phyloP scores from a whole-genome alignment of 2,113 vertebrate species.

The Entomyzon cyanotis region DNA sequence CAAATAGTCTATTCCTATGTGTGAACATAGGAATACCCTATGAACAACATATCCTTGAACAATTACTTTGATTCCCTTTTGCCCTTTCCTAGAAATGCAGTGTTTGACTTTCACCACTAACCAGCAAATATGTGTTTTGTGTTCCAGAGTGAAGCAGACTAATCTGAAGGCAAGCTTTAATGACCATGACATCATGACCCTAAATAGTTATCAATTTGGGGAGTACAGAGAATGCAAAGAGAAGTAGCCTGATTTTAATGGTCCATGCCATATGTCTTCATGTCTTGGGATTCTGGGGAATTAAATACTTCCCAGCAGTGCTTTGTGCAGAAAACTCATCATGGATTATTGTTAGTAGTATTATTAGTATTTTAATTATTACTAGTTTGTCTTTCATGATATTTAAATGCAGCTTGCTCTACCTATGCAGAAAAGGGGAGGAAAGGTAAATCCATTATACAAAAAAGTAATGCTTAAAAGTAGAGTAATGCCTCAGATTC shows the following conservation, averaged over 20 bases:
- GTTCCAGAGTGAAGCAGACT: not conserved
- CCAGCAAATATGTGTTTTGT: not conserved
- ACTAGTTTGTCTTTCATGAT: not conserved
- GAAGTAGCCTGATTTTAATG: not conserved
- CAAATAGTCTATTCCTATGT: not conserved
- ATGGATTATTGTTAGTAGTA: not conserved
- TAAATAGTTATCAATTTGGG: not conserved
- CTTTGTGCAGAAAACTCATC: not conserved
- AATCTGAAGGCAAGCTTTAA: not conserved
- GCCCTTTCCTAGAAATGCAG: not conserved
- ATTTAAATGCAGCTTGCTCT: not conserved
- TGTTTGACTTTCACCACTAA: not conserved
- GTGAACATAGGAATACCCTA: not conserved
- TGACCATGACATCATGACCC: rapidly evolving
- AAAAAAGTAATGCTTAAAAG: not conserved
- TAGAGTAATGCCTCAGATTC: not conserved
- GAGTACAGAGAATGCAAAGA: not conserved
- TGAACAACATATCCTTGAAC: not conserved
- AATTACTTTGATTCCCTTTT: not conserved
- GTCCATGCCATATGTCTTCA: not conserved
- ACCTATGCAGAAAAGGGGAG: not conserved
- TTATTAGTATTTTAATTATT: not conserved
- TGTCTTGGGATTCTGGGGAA: not conserved
- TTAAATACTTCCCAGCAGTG: not conserved
- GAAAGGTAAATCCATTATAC: not conserved